Percentiles rank a stretch among this genome's conserved stretches.
phyloP scores from a whole-genome alignment of 2,797 vertebrate species.

The Hybognathus amarus region DNA sequence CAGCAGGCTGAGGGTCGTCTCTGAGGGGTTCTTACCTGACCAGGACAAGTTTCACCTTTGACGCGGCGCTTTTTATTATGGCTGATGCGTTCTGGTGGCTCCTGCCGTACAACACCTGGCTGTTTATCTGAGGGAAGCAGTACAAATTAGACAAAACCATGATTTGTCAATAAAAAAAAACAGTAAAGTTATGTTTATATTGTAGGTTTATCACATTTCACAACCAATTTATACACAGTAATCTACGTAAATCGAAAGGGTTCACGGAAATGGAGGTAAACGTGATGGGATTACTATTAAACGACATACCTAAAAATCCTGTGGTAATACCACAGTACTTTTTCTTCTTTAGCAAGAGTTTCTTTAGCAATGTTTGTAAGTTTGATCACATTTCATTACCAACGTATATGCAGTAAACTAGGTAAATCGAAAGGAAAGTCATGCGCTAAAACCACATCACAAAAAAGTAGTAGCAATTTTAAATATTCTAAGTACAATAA shows the following conservation, averaged over 20 bases:
- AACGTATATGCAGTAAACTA: too few relatives aligned
- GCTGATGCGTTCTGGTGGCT: conserved; percentile 97
- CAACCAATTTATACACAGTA: neutral
- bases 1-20: neutral
- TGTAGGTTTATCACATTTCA: neutral
- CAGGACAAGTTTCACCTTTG: conserved; percentile 90
- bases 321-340: neutral
- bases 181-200: neutral
- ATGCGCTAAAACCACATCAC: too few relatives aligned
- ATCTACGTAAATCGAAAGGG: neutral
- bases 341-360: neutral
- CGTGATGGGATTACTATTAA: neutral
- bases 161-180: neutral
- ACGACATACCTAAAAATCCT: neutral
- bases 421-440: neutral
- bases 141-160: neutral
- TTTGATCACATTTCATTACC: neutral
- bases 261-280: neutral
- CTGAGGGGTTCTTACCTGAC: conserved; percentile 82
- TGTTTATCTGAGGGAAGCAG: conserved; percentile 83
- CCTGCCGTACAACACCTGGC: conserved; percentile 91
- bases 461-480: neutral
- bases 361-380: neutral
- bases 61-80: conserved; percentile 89
- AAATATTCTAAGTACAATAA: too few relatives aligned